Conservation (phyloP, 92 coral and sea anemone species). For the Pocillopora meandrina region DNA sequence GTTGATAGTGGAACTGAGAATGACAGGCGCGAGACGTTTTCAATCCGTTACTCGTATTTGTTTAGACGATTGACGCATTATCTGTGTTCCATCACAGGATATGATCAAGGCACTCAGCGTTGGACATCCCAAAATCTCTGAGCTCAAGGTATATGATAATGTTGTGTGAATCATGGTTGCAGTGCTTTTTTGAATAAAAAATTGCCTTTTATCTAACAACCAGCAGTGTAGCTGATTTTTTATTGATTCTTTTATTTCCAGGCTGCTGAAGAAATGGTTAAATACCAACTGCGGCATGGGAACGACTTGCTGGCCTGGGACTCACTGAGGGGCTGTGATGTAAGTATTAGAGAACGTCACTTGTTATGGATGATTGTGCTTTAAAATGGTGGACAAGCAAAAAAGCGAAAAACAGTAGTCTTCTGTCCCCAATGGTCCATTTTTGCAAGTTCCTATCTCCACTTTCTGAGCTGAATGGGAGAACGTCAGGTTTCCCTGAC, state of each 20-base stretch:
- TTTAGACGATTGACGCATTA: not conserved
- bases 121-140: constrained; percentile 70
- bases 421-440: too few relatives aligned
- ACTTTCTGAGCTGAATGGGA: too few relatives aligned
- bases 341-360: constrained; percentile 40
- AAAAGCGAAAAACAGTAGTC: too few relatives aligned
- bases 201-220: not conserved
- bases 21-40: too few relatives aligned
- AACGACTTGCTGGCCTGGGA: constrained; percentile 98
- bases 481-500: too few relatives aligned
- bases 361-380: too few relatives aligned
- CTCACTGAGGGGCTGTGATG: constrained; percentile 92
- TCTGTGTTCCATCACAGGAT: constrained; percentile 60
- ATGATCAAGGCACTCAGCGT: constrained; percentile 80
- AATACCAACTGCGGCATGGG: constrained; percentile 93
- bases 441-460: too few relatives aligned
- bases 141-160: constrained; percentile 57
- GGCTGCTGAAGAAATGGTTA: constrained; percentile 98
- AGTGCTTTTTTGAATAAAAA: not conserved
- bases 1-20: too few relatives aligned
- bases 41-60: too few relatives aligned
- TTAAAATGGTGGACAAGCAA: too few relatives aligned
- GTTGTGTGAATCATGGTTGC: not conserved
- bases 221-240: not conserved
- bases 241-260: constrained; percentile 15